Percentiles rank a stretch among this genome's conserved stretches.
Evolutionary conservation across 2,888 invertebrate species (phyloP).

Genomic region (Lasioglossum pauxillum): DNA sequence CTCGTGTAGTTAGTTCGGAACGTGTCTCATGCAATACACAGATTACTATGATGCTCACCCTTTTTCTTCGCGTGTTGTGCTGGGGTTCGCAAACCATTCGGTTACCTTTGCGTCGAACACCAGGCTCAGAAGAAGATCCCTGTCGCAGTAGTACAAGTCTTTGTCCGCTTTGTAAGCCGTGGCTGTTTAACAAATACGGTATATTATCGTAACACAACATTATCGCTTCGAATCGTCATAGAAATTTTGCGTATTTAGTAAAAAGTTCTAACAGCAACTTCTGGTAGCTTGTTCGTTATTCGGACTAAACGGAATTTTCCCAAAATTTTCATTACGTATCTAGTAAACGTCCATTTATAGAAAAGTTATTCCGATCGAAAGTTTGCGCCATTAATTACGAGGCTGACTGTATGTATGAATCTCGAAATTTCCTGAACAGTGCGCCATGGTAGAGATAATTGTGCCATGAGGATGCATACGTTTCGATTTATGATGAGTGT

Average conservation of each 20-base stretch:
- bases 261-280: no score
- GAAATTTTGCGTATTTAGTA: neutral
- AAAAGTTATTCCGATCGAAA: neutral
- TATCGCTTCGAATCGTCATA: neutral
- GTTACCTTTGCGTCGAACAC: conserved; percentile 96
- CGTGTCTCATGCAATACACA: neutral
- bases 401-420: neutral
- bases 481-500: conserved; percentile 66
- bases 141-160: conserved; percentile 88
- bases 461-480: conserved; percentile 27
- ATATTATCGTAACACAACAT: neutral
- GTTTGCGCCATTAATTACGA: no score
- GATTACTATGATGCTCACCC: conserved; percentile 85
- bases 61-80: conserved; percentile 90
- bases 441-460: neutral
- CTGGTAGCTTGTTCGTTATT: no score
- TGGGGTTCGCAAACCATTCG: conserved; percentile 93
- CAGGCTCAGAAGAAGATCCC: conserved; percentile 92
- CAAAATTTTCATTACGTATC: no score
- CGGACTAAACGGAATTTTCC: no score
- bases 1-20: neutral
- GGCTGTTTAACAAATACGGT: conserved; percentile 41
- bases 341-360: neutral
- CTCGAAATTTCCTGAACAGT: neutral
- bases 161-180: conserved; percentile 65